Evolutionary conservation across 2,888 invertebrate genomes (phyloP).

Genomic region (Crioceris asparagi): DNA sequence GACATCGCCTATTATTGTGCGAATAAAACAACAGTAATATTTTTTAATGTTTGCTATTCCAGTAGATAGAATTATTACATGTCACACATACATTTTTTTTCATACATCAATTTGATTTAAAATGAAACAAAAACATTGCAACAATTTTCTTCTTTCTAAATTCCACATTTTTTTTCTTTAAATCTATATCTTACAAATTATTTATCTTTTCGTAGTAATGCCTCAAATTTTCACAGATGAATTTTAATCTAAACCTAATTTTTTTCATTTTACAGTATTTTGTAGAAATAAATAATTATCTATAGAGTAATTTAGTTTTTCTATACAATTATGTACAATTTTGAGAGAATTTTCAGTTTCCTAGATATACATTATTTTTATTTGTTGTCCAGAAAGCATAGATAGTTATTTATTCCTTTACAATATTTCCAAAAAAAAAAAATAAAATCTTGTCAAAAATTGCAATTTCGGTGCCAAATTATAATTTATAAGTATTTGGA

Average conservation of each 20-base stretch:
- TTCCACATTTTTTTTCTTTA: conserved; percentile 30
- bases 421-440: conserved; percentile 9
- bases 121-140: conserved; percentile 28
- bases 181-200: conserved; percentile 30
- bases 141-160: conserved; percentile 30
- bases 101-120: conserved; percentile 34
- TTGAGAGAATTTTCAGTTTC: conserved; percentile 2
- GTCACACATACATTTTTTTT: conserved; percentile 36
- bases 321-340: conserved; percentile 1
- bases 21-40: conserved; percentile 8
- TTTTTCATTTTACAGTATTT: conserved; percentile 17
- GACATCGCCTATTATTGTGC: too few species aligned
- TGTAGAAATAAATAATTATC: conserved; percentile 14
- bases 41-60: conserved; percentile 36
- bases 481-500: conserved; percentile 10
- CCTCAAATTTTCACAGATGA: conserved; percentile 30
- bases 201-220: conserved; percentile 27
- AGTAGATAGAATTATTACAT: conserved; percentile 34
- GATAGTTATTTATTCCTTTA: conserved; percentile 8
- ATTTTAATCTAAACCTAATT: conserved; percentile 26
- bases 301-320: conserved; percentile 5
- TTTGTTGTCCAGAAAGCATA: not conserved
- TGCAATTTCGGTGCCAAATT: conserved; percentile 8
- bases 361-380: conserved; percentile 3
- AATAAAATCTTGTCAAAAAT: conserved; percentile 8